Evolutionary conservation across 2,113 vertebrate genomes (phyloP).

Genomic region (Glaucidium brasilianum): DNA sequence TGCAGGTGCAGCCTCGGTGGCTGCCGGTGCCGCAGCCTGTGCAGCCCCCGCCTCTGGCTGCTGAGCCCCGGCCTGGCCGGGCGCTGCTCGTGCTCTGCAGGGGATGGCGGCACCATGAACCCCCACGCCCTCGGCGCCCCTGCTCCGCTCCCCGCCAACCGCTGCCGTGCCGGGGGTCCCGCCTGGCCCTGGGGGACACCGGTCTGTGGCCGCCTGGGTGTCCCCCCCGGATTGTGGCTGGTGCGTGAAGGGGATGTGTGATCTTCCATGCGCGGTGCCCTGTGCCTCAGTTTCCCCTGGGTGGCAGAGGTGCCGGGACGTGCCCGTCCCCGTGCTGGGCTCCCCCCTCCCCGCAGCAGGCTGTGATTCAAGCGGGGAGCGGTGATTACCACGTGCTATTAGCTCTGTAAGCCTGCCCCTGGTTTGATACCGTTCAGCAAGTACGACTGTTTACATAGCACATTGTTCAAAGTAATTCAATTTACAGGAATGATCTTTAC

Average conservation of each 20-base stretch:
- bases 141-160: accelerated
- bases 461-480: conserved; percentile 66
- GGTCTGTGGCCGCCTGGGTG: not conserved
- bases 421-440: not conserved
- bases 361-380: not conserved
- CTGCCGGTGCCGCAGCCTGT: not conserved
- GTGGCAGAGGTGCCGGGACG: accelerated
- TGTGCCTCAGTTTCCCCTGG: not conserved
- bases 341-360: not conserved
- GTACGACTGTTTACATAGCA: conserved; percentile 51
- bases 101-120: accelerated
- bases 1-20: accelerated
- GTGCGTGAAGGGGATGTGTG: not conserved
- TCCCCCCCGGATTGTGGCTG: not conserved
- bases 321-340: not conserved
- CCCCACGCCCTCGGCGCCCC: accelerated
- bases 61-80: accelerated
- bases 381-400: not conserved
- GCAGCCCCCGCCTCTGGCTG: accelerated
- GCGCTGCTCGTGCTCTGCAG: accelerated
- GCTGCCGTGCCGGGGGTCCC: accelerated
- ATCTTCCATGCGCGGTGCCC: accelerated
- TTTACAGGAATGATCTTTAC: conserved; percentile 61
- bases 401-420: conserved; percentile 3
- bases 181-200: accelerated